Conservation (phyloP, 2,888 invertebrate genomes). For the Geophilus truncorum region DNA sequence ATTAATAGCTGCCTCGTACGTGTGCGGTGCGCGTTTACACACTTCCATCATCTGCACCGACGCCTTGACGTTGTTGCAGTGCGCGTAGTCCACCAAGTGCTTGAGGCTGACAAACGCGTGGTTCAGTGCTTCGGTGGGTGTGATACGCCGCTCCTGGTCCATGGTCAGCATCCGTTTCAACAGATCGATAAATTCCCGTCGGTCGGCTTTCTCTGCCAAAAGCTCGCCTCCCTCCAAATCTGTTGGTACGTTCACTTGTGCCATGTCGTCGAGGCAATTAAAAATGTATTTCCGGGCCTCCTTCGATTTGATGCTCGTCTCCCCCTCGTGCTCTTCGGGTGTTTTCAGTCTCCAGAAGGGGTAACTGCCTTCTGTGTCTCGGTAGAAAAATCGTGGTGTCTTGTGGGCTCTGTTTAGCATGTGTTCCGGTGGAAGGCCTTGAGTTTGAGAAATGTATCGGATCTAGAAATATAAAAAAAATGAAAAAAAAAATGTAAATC, state of each 20-base stretch:
- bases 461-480: constrained; percentile 59
- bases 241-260: constrained; percentile 82
- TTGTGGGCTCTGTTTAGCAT: constrained; percentile 97
- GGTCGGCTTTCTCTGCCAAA: constrained; percentile 93
- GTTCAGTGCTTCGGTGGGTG: constrained; percentile 90
- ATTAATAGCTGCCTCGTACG: constrained; percentile 51
- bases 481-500: background rate
- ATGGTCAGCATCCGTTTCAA: constrained; percentile 97
- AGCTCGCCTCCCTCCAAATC: constrained; percentile 95
- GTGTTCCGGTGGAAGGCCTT: constrained; percentile 94
- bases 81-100: constrained; percentile 91
- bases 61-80: constrained; percentile 94
- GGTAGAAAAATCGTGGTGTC: constrained; percentile 96
- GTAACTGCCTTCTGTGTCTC: constrained; percentile 72
- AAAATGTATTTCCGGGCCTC: constrained; percentile 99
- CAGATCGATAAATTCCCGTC: constrained; percentile 95
- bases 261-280: constrained; percentile 98
- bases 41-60: constrained; percentile 97
- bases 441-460: constrained; percentile 92
- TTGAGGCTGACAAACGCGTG: constrained; percentile 91
- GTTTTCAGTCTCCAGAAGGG: constrained; percentile 51
- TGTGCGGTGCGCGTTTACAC: constrained; percentile 56
- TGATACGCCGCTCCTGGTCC: constrained; percentile 92
- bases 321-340: constrained; percentile 96
- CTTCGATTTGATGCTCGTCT: constrained; percentile 97